Evolutionary conservation across 1,140 invertebrate species (phyloP).

Genomic region (Araneus ventricosus): DNA sequence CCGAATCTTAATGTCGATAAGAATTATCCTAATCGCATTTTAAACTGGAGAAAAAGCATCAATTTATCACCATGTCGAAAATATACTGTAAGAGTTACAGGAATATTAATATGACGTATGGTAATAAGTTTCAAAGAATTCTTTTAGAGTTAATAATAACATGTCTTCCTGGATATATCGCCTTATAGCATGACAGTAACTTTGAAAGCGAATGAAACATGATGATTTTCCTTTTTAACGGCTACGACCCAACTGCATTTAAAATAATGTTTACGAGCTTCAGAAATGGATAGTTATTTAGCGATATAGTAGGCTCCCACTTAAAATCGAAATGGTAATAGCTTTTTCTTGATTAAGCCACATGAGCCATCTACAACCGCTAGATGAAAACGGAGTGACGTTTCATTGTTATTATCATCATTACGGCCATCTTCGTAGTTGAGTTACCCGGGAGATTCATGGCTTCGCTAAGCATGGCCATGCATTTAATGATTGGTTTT

Average conservation of each 20-base stretch:
- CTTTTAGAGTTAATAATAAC: conserved; percentile 2
- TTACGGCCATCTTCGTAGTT: neutral
- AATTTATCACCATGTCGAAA: neutral
- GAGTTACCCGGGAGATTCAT: neutral
- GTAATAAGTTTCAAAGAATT: neutral
- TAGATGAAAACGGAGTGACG: neutral
- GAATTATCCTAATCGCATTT: neutral
- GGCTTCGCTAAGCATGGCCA: neutral
- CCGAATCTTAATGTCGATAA: neutral
- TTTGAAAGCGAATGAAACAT: neutral
- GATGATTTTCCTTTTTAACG: conserved; percentile 3
- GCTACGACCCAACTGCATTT: neutral
- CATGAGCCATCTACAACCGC: neutral
- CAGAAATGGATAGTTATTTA: conserved; percentile 19
- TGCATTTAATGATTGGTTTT: conserved; percentile 13
- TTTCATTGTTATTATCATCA: conserved; percentile 30
- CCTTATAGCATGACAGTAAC: neutral
- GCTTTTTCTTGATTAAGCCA: conserved; percentile 23
- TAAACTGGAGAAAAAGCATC: neutral
- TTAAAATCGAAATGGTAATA: neutral
- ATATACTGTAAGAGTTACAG: neutral
- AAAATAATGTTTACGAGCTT: conserved; percentile 28
- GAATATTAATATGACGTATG: neutral
- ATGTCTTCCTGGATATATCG: neutral
- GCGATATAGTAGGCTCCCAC: neutral